These are phyloP conservation scores for Pterophyllum scalare DNA, from an alignment of 2,113 vertebrate genomes.

Conservation along the genomic window DNA sequence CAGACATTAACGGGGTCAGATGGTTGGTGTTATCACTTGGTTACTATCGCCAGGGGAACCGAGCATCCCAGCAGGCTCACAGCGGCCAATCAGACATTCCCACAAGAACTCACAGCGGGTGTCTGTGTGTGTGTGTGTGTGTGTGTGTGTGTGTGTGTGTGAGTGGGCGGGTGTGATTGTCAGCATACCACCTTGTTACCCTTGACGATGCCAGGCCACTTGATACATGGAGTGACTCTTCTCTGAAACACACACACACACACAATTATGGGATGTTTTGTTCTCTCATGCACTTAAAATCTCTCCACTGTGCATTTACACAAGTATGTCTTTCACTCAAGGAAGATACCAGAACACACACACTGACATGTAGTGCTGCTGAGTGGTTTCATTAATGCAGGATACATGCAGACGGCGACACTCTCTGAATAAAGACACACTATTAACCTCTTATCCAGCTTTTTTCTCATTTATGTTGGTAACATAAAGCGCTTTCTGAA, in stretches of 20 bases:
- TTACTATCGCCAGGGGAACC: slow-evolving; percentile 69
- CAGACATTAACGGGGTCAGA: slow-evolving; percentile 65
- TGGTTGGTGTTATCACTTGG: slow-evolving; percentile 66
- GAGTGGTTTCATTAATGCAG: slow-evolving; percentile 5
- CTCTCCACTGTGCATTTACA: neutral
- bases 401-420: neutral
- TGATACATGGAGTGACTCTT: slow-evolving; percentile 54
- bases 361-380: neutral
- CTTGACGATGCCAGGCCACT: slow-evolving; percentile 61
- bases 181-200: slow-evolving; percentile 63
- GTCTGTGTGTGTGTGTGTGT: slow-evolving; percentile 16
- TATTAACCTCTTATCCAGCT: neutral
- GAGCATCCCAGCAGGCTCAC: slow-evolving; percentile 56
- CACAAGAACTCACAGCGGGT: slow-evolving; percentile 52
- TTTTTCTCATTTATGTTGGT: neutral
- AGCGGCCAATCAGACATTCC: slow-evolving; percentile 74
- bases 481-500: neutral
- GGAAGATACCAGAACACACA: neutral
- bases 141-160: slow-evolving; percentile 14
- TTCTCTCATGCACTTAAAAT: neutral
- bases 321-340: neutral
- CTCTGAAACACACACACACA: slow-evolving; percentile 21
- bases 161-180: slow-evolving; percentile 37
- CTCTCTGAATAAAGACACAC: slow-evolving; percentile 3
- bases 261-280: neutral